These are phyloP conservation scores for Burhinus bistriatus DNA, from an alignment of 2,113 vertebrate species.

Conservation along the genomic window DNA sequence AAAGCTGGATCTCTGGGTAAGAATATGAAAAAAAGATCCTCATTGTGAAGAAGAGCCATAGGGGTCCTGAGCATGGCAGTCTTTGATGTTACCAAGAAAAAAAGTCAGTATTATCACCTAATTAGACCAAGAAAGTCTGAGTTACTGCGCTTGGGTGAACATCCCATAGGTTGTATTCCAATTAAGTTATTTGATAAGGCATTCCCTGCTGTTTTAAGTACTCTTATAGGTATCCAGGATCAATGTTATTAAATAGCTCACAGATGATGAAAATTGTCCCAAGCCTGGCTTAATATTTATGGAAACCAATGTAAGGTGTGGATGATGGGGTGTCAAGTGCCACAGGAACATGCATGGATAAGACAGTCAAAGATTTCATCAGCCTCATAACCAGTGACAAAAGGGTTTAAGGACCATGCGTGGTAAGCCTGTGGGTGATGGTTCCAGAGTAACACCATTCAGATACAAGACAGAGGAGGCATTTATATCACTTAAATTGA, in stretches of 20 bases:
- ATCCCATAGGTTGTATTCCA: not conserved
- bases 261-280: not conserved
- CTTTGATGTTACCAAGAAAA: not conserved
- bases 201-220: not conserved
- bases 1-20: not conserved
- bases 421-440: not conserved
- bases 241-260: not conserved
- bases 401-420: not conserved
- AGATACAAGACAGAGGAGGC: not conserved
- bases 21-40: not conserved
- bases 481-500: not conserved
- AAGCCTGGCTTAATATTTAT: not conserved
- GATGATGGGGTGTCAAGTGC: not conserved
- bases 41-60: not conserved
- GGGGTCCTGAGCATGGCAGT: fast-evolving
- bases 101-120: not conserved
- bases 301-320: too few species aligned
- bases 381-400: not conserved
- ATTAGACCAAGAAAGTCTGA: not conserved
- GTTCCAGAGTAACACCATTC: not conserved
- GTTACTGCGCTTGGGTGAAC: not conserved
- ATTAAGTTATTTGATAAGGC: not conserved
- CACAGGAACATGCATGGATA: not conserved
- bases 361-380: not conserved
- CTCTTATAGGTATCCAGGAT: not conserved